A percentile compares a stretch with the other conserved stretches of the same genome.
Conservation (phyloP, 2,888 invertebrate genomes). For the Blomia tropicalis region DNA sequence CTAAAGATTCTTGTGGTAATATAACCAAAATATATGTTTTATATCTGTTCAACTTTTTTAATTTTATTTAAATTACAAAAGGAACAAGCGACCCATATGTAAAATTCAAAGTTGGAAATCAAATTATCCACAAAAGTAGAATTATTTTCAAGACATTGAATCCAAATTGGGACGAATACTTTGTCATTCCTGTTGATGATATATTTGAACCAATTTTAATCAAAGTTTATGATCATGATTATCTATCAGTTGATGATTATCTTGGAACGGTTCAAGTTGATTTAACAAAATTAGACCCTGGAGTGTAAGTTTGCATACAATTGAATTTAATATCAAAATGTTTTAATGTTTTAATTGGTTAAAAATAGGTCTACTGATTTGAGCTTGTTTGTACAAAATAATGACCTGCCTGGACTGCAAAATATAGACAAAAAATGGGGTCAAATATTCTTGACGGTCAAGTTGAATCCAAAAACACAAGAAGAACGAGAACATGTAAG, state of each 20-base stretch:
- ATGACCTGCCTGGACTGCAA: slow-evolving; percentile 44
- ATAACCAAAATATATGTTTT: too few species aligned
- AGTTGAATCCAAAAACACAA: slow-evolving; percentile 77
- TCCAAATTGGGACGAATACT: slow-evolving; percentile 94
- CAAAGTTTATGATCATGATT: slow-evolving; percentile 94
- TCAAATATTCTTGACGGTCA: slow-evolving; percentile 61
- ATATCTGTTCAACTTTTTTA: neutral
- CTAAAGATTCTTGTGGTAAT: slow-evolving; percentile 88
- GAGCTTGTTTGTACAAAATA: slow-evolving; percentile 60
- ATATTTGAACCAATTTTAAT: slow-evolving; percentile 63
- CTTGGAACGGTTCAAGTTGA: slow-evolving; percentile 83
- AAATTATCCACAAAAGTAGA: slow-evolving; percentile 77
- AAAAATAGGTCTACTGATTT: slow-evolving; percentile 47
- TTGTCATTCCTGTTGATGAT: slow-evolving; percentile 77
- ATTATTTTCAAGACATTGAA: slow-evolving; percentile 86
- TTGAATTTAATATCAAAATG: neutral
- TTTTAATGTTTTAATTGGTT: neutral
- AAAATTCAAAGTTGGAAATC: slow-evolving; percentile 75
- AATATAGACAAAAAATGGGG: slow-evolving; percentile 50
- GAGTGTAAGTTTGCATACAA: neutral
- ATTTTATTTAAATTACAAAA: slow-evolving; percentile 28
- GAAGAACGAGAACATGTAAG: slow-evolving; percentile 84
- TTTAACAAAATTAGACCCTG: slow-evolving; percentile 59
- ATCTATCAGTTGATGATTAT: slow-evolving; percentile 85
- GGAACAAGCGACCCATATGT: slow-evolving; percentile 95